Conservation (phyloP, 2,113 vertebrate genomes). For the Triplophysa siluroides region DNA sequence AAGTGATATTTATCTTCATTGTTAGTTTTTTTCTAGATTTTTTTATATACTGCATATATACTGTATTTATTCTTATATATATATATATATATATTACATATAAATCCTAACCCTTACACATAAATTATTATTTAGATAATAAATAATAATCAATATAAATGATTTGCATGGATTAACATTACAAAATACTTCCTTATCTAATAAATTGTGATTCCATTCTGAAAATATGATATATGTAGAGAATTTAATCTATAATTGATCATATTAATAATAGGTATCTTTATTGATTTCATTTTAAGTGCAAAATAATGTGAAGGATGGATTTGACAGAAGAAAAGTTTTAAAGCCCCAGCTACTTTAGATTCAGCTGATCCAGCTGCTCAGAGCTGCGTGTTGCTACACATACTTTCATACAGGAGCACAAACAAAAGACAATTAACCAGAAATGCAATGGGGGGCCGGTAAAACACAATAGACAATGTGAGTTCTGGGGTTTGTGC, state of each 20-base stretch:
- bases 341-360: background rate
- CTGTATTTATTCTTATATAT: too few species aligned
- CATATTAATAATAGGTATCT: background rate
- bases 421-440: slow-evolving; percentile 64
- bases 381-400: slow-evolving; percentile 14
- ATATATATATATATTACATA: too few species aligned
- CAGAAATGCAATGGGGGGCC: slow-evolving; percentile 47
- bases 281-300: background rate
- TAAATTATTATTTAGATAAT: too few species aligned
- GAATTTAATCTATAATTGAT: background rate
- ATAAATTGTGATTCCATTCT: background rate
- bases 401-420: slow-evolving; percentile 62
- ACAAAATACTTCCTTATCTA: too few species aligned
- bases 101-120: too few species aligned
- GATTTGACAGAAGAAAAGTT: background rate
- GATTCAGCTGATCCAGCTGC: slow-evolving; percentile 31
- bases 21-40: too few species aligned
- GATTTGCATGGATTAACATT: too few species aligned
- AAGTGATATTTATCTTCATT: too few species aligned
- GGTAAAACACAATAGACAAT: slow-evolving; percentile 59
- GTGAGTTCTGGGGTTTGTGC: slow-evolving; percentile 55
- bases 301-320: background rate
- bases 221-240: background rate
- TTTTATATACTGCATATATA: too few species aligned
- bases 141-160: too few species aligned